Base-by-base conservation (phyloP, 2,888 invertebrate genomes). In the Prosapia bicincta region DNA sequence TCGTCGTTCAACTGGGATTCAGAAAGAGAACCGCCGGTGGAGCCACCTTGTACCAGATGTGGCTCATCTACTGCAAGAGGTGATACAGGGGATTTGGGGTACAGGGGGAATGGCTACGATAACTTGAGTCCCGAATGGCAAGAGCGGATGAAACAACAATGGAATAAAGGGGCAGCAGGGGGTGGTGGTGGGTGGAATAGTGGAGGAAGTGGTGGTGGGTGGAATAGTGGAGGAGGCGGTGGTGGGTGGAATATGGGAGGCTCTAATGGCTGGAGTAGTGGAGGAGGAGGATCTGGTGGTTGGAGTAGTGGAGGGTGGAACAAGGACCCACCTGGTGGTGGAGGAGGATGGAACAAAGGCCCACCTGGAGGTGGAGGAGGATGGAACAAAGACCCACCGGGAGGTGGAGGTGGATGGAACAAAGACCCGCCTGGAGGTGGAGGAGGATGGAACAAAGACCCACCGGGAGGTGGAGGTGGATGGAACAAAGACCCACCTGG, bases 101-200 rank as follows among this genome's bases (percentile, higher is more conserved):
- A 81, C 74, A 73, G 82, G 7, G 82, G 82, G 9, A 82, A 82
- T 73, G 82, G 82, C 15, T 81, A 81, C 75, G 82, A 82, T 67
- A 82, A 81, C 74, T 75, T 81, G 20, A 81, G 82, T 67, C 81
- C 81, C 0, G 82, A 82, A 74, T 82, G 82, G 82, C 74, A 80
- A 13, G 74, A 78, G 66, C 73, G 79, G n/a, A 72, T 72, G 67
- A 72, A 73, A 32, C 26, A 32, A 54, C 69, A 73, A 28, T 66
- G 69, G 26, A 72, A 71, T 54, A 72, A 72, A n/a, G n/a, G n/a
- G n/a, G n/a, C n/a, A 15, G 66, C 67, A 30, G 74, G 73, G 0
- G 69, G 72, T n/a, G 67, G 66, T 20, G 67, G 67, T 54, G 54
- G 54, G 3, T 54, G 54, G 54, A 54, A 13, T 20, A 54, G 20